These are phyloP conservation scores for Cotesia chilonis DNA, from an alignment of 1,140 invertebrate genomes.

Conservation along the genomic window DNA sequence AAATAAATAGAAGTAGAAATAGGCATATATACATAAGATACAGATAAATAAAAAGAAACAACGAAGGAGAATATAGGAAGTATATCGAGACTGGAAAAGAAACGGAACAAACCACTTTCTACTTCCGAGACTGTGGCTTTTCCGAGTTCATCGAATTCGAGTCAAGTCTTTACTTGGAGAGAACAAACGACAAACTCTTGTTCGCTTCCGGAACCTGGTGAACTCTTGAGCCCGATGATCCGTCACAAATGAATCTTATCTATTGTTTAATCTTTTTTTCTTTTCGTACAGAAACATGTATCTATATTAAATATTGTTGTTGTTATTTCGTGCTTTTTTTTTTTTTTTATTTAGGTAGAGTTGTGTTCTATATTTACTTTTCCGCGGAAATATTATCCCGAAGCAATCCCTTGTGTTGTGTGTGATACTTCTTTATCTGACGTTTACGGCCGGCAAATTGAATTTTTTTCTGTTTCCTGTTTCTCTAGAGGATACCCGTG, in stretches of 20 bases:
- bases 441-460: constrained; percentile 36
- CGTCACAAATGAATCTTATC: constrained; percentile 21
- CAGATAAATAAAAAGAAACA: constrained; percentile 19
- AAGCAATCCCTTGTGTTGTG: neutral
- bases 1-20: neutral
- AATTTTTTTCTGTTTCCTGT: constrained; percentile 31
- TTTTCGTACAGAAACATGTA: neutral
- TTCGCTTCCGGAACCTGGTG: constrained; percentile 22
- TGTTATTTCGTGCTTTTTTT: neutral
- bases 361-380: neutral
- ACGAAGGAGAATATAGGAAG: constrained; percentile 28
- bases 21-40: neutral
- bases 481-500: constrained; percentile 5
- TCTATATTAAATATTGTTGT: neutral
- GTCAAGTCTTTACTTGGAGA: neutral
- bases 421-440: constrained; percentile 27
- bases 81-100: constrained; percentile 18
- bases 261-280: neutral
- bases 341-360: neutral
- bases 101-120: constrained; percentile 24
- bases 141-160: constrained; percentile 8
- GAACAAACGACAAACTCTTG: constrained; percentile 13
- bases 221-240: constrained; percentile 11
- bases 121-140: constrained; percentile 24
- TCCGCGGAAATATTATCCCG: constrained; percentile 11